Evolutionary conservation across 2,888 invertebrate species (phyloP).

Genomic region (Netelia fuscicornis): DNA sequence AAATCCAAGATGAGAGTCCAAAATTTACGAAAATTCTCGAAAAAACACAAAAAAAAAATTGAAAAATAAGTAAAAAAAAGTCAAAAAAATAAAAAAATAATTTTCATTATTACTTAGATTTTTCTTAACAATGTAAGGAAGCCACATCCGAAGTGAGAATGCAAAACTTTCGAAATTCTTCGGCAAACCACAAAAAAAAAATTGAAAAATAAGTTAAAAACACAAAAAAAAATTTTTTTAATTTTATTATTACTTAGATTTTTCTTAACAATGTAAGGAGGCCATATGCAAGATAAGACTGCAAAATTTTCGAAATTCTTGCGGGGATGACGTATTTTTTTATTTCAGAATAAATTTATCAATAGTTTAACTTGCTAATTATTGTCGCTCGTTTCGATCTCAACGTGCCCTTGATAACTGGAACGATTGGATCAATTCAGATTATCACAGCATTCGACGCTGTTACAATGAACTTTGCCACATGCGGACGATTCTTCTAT

Average conservation of each 20-base stretch:
- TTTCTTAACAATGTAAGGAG: neutral
- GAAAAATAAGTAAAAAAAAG: neutral
- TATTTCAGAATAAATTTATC: neutral
- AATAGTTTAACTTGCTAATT: slow-evolving; percentile 9
- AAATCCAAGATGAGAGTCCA: too few species aligned
- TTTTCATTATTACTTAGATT: neutral
- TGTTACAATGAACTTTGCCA: slow-evolving; percentile 66
- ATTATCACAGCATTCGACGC: slow-evolving; percentile 66
- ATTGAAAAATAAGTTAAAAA: neutral
- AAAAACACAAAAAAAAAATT: neutral
- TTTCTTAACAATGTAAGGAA: too few species aligned
- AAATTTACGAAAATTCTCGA: too few species aligned
- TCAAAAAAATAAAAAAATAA: neutral
- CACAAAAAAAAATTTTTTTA: neutral
- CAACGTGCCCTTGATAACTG: slow-evolving; percentile 58
- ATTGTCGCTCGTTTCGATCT: slow-evolving; percentile 43
- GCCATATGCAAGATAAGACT: neutral
- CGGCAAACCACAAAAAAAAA: neutral
- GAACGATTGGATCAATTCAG: slow-evolving; percentile 69
- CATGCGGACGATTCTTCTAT: slow-evolving; percentile 43
- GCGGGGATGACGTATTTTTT: neutral
- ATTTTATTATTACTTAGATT: neutral
- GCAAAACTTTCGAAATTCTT: too few species aligned
- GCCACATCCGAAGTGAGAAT: too few species aligned
- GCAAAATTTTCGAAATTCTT: neutral